These are phyloP conservation scores for Pseudotriccus pelzelni DNA, from an alignment of 2,797 vertebrate species.

Conservation along the genomic window DNA sequence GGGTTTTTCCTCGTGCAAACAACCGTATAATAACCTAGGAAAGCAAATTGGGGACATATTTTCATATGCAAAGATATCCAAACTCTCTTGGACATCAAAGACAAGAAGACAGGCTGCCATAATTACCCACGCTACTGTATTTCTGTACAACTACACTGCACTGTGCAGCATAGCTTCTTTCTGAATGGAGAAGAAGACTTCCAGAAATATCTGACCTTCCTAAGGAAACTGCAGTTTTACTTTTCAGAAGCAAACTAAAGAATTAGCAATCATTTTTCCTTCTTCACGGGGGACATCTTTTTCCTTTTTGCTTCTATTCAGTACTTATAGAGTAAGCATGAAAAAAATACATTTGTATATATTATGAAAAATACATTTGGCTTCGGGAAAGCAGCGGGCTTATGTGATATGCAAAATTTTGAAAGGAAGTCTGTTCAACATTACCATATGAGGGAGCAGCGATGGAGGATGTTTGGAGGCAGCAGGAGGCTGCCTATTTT, in stretches of 20 bases:
- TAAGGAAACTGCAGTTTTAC: neutral
- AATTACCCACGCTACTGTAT: neutral
- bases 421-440: neutral
- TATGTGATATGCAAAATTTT: neutral
- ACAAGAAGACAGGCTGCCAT: neutral
- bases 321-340: neutral
- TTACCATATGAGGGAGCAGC: neutral
- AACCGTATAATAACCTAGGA: neutral
- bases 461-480: neutral
- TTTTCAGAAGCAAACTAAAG: neutral
- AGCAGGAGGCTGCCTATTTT: neutral
- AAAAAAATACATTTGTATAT: neutral
- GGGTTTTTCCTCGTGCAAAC: neutral
- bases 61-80: conserved; percentile 9
- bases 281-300: neutral
- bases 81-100: neutral
- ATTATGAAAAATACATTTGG: neutral
- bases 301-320: neutral
- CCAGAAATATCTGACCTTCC: neutral
- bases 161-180: neutral
- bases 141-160: neutral
- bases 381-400: neutral
- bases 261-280: neutral
- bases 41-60: neutral
- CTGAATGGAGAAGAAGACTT: neutral